A percentile compares a stretch with the other conserved stretches of the same genome.
Conservation (phyloP, 2,113 vertebrate genomes). For the Siniperca knerii region DNA sequence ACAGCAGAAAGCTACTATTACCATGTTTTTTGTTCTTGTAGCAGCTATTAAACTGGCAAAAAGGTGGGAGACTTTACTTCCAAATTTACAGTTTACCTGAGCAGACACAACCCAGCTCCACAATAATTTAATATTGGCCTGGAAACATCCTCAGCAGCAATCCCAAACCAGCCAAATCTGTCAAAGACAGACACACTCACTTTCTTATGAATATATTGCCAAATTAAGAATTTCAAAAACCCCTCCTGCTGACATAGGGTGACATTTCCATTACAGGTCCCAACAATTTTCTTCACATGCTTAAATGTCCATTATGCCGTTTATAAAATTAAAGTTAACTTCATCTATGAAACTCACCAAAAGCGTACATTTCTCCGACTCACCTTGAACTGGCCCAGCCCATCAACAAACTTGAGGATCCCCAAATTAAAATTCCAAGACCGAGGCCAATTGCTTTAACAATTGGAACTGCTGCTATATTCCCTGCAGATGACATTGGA, state of each 20-base stretch:
- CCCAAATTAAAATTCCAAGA: conserved; percentile 92
- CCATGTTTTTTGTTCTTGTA: not conserved
- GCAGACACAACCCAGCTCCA: conserved; percentile 89
- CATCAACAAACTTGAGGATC: conserved; percentile 89
- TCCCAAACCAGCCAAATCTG: conserved; percentile 95
- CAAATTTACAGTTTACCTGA: conserved; percentile 83
- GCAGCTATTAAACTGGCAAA: not conserved
- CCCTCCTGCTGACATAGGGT: not conserved
- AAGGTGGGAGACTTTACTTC: not conserved
- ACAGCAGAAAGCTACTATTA: not conserved
- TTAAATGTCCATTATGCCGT: not conserved
- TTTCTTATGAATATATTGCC: not conserved
- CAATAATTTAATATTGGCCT: conserved; percentile 89
- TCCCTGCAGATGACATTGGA: conserved; percentile 80
- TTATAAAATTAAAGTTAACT: not conserved
- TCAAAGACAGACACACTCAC: not conserved
- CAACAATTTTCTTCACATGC: no score
- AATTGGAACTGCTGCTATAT: conserved; percentile 88
- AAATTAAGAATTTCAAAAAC: not conserved
- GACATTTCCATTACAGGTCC: not conserved
- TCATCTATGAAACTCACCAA: not conserved
- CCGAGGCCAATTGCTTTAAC: conserved; percentile 92
- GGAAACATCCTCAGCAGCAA: conserved; percentile 87
- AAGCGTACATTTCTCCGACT: conserved; percentile 31
- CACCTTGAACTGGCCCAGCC: conserved; percentile 95